A percentile compares a stretch with the other conserved stretches of the same genome.
phyloP scores from a whole-genome alignment of 2,888 invertebrate species.

The Didymodactylos carnosus region DNA sequence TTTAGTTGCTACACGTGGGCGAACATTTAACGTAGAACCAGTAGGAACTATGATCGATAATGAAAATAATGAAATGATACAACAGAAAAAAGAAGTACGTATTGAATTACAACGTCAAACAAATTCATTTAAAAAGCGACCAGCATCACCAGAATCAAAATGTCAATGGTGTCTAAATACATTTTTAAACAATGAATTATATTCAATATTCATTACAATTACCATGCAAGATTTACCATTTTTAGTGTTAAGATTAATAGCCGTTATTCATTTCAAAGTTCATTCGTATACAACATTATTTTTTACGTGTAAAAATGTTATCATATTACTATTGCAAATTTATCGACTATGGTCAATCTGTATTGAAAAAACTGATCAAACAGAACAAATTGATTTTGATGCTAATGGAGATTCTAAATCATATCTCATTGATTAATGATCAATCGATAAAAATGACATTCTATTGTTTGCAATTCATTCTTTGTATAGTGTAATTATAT shows the following conservation, averaged over 20 bases:
- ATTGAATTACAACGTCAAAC: too few relatives aligned
- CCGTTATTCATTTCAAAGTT: slow-evolving; percentile 21
- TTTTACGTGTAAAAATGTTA: slow-evolving; percentile 25
- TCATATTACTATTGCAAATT: slow-evolving; percentile 21
- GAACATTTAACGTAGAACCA: not conserved
- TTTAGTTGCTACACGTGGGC: slow-evolving; percentile 24
- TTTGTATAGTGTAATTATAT: too few relatives aligned
- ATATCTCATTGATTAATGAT: too few relatives aligned
- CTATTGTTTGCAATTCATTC: too few relatives aligned
- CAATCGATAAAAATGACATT: too few relatives aligned
- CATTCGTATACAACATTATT: slow-evolving; percentile 28
- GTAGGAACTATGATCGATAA: not conserved
- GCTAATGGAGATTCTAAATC: too few relatives aligned
- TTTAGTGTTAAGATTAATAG: slow-evolving; percentile 24
- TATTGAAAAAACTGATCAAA: slow-evolving; percentile 1
- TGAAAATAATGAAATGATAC: not conserved
- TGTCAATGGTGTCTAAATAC: not conserved
- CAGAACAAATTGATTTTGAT: not conserved
- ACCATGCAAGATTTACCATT: slow-evolving; percentile 1
- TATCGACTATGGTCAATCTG: slow-evolving; percentile 21
- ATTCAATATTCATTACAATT: not conserved
- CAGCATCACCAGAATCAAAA: not conserved
- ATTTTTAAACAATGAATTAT: not conserved
- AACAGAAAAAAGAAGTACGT: too few relatives aligned
- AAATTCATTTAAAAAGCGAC: too few relatives aligned